Base-by-base conservation (phyloP, 1,140 invertebrate species). In the Bombus pyrosoma region DNA sequence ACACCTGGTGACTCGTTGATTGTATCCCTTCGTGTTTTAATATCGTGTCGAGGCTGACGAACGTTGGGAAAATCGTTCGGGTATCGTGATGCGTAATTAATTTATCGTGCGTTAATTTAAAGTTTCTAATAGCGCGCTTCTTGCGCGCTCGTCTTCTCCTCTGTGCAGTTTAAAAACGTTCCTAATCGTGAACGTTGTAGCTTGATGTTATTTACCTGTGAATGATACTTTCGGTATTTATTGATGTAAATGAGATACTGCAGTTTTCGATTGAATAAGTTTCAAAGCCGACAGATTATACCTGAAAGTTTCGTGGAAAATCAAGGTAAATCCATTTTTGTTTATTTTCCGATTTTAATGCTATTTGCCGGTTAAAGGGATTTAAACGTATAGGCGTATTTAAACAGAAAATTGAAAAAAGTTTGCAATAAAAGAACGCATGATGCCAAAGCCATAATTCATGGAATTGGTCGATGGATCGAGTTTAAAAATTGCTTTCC, bases 1-100 rank as follows among this genome's bases (percentile, higher is more conserved):
- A 28, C 12, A 10, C 22, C 22, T n/a, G 74, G 32, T 28, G 62
- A 69, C 53, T 77, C n/a, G 81, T 57, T 83, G 77, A 83, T 83
- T 3, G 68, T 78, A 69, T 28, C 74, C 32, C 39, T 39, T 43
- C 32, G 43, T 3, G 39, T 59, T 28, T 69, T 69, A 78, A 83
- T 57, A 37, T 28, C 72, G 53, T 41, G 71, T 41, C 73, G 62
- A 77, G 81, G 62, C 12, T 77, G 62, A 13, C 32, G 1, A 39
- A 66, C 18, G 28, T 53, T 53, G 47, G 47, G 47, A 53, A 53
- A 53, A 53, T 53, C 47, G 47, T n/a, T 15, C 12, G 25, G 18
- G 4, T 9, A 12, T 71, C 18, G 13, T 12, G 37, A 71, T 41
- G 1, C 25, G 37, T 9, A 9, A 22, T 34, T 34, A 37, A 37